Evolutionary conservation across 2,797 vertebrate genomes (phyloP).

Genomic region (Botia kubotai): DNA sequence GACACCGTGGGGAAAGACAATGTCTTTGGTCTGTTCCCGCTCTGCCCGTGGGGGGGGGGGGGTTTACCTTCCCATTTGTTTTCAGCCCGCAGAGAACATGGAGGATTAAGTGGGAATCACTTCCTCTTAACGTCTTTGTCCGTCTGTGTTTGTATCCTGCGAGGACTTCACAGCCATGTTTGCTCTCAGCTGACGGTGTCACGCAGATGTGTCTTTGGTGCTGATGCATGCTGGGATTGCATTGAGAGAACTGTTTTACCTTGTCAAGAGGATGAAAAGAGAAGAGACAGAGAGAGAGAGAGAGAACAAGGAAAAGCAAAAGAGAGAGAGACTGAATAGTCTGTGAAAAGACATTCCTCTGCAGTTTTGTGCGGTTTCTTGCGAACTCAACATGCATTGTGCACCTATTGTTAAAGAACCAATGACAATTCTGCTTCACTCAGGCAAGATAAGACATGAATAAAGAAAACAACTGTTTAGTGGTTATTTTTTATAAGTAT

Average conservation of each 20-base stretch:
- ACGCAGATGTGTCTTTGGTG: conserved; percentile 73
- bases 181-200: conserved; percentile 63
- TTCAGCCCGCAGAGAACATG: conserved; percentile 54
- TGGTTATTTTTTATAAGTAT: not conserved
- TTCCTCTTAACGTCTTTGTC: conserved; percentile 66
- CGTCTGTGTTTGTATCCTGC: conserved; percentile 62
- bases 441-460: conserved; percentile 12
- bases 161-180: conserved; percentile 64
- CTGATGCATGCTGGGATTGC: conserved; percentile 53
- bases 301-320: conserved; percentile 2
- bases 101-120: conserved; percentile 67
- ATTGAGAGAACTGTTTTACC: conserved; percentile 65
- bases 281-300: conserved; percentile 8
- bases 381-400: conserved; percentile 4
- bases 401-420: conserved; percentile 4
- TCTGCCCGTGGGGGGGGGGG: conserved; percentile 64
- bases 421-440: conserved; percentile 1
- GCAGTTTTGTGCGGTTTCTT: conserved; percentile 36
- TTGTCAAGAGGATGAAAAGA: conserved; percentile 73
- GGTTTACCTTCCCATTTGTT: conserved; percentile 69
- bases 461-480: not conserved
- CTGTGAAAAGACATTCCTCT: conserved; percentile 46
- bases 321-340: conserved; percentile 33
- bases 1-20: conserved; percentile 58
- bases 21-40: conserved; percentile 65